phyloP scores from a whole-genome alignment of 2,113 vertebrate species.

The Chamaetylas fuelleborni region DNA sequence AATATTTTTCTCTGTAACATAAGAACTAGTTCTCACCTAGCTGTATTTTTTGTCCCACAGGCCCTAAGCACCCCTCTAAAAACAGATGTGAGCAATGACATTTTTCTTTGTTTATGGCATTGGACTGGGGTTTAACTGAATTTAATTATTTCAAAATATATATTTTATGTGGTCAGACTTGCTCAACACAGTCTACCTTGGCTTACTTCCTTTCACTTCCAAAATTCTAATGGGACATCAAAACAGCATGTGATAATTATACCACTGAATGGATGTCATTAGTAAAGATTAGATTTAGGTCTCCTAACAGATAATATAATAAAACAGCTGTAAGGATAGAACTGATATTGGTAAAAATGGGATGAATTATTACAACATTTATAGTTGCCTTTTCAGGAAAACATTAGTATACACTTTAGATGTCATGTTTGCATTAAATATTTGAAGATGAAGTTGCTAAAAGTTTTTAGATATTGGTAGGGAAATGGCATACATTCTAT shows the following conservation, averaged over 20 bases:
- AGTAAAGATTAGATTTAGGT: not conserved
- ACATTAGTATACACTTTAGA: not conserved
- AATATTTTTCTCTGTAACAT: not conserved
- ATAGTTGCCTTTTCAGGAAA: not conserved
- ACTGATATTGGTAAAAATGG: not conserved
- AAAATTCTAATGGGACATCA: not conserved
- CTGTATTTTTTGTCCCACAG: not conserved
- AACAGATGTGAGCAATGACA: not conserved
- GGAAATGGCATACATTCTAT: not conserved
- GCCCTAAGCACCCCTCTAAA: not conserved
- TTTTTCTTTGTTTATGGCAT: not conserved
- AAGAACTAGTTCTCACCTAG: not conserved
- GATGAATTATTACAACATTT: not conserved
- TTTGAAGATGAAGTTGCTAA: not conserved
- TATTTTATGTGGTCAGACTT: not conserved
- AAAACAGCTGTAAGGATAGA: not conserved
- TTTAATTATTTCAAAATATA: not conserved
- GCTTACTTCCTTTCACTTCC: not conserved
- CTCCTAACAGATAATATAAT: not conserved
- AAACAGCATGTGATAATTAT: not conserved
- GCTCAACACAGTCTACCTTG: not conserved
- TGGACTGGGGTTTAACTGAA: not conserved
- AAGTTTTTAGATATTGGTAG: not conserved
- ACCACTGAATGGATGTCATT: not conserved
- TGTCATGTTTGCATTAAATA: not conserved